These are phyloP conservation scores for Odontocerum albicorne DNA, from an alignment of 2,888 invertebrate species.

Conservation along the genomic window DNA sequence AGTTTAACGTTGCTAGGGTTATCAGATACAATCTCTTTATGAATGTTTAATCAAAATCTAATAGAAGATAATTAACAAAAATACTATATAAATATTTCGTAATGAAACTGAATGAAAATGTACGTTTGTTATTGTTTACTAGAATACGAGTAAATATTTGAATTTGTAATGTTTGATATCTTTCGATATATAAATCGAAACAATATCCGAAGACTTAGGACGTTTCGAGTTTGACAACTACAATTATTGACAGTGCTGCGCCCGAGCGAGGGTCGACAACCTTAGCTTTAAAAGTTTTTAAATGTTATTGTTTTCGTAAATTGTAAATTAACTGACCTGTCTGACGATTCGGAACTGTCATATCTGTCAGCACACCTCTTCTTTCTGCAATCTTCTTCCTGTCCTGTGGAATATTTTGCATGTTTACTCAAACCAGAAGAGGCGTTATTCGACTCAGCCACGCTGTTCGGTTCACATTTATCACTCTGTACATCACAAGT, in stretches of 20 bases:
- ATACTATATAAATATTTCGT: too few relatives aligned
- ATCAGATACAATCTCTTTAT: too few relatives aligned
- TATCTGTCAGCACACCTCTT: conserved; percentile 89
- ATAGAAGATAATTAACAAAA: too few relatives aligned
- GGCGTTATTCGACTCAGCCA: conserved; percentile 46
- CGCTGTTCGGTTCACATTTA: conserved; percentile 57
- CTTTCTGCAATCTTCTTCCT: conserved; percentile 65
- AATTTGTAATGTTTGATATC: too few relatives aligned
- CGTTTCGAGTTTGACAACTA: too few relatives aligned
- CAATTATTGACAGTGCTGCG: conserved; percentile 8
- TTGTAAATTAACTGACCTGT: conserved; percentile 68
- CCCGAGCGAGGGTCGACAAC: conserved; percentile 32
- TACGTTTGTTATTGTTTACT: too few relatives aligned
- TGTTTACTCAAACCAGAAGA: conserved; percentile 39
- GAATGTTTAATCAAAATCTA: too few relatives aligned
- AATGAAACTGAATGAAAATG: too few relatives aligned
- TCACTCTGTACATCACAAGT: conserved; percentile 58
- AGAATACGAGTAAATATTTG: too few relatives aligned
- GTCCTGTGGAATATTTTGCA: conserved; percentile 42
- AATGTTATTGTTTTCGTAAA: conserved; percentile 15
- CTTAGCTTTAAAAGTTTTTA: conserved; percentile 11
- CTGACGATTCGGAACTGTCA: conserved; percentile 92
- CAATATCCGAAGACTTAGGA: too few relatives aligned
- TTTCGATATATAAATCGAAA: too few relatives aligned
- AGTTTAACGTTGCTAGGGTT: too few relatives aligned